A percentile compares a stretch with the other conserved stretches of the same genome.
Conservation (phyloP, 2,888 invertebrate genomes). For the Himalopsyche japonica region DNA sequence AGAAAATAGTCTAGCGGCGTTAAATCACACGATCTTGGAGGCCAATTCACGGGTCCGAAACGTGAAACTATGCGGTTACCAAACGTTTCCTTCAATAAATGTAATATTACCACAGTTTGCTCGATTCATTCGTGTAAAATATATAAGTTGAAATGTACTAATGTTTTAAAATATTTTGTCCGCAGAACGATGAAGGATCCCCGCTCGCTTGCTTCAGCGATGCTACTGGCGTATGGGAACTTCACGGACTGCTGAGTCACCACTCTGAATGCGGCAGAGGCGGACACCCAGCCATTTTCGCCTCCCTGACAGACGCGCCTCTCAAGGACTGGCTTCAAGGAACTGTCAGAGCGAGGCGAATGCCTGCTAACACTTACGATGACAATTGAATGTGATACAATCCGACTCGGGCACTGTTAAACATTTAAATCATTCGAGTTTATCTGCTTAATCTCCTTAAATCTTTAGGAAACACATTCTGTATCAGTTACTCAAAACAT, state of each 20-base stretch:
- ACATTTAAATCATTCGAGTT: not conserved
- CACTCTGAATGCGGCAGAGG: conserved; percentile 63
- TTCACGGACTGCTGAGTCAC: conserved; percentile 64
- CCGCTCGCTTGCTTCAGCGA: conserved; percentile 66
- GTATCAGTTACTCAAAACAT: too few species aligned
- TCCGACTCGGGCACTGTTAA: not conserved
- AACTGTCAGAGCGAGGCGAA: conserved; percentile 13
- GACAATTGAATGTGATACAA: not conserved
- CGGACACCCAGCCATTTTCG: conserved; percentile 62
- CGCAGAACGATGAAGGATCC: conserved; percentile 68
- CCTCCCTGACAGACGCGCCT: conserved; percentile 46
- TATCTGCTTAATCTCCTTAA: too few species aligned
- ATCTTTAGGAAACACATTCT: too few species aligned
- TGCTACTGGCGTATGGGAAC: conserved; percentile 58
- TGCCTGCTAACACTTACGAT: not conserved
- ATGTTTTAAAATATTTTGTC: conserved; percentile 24
- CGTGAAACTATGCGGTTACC: too few species aligned
- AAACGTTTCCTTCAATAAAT: too few species aligned
- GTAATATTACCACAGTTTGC: too few species aligned
- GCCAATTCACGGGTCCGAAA: too few species aligned
- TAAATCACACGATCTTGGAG: too few species aligned
- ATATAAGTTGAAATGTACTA: not conserved
- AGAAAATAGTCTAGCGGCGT: too few species aligned
- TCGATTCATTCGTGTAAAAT: too few species aligned
- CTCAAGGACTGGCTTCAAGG: conserved; percentile 26